phyloP scores from a whole-genome alignment of 2,888 invertebrate species.

The Pemphredon lugubris region DNA sequence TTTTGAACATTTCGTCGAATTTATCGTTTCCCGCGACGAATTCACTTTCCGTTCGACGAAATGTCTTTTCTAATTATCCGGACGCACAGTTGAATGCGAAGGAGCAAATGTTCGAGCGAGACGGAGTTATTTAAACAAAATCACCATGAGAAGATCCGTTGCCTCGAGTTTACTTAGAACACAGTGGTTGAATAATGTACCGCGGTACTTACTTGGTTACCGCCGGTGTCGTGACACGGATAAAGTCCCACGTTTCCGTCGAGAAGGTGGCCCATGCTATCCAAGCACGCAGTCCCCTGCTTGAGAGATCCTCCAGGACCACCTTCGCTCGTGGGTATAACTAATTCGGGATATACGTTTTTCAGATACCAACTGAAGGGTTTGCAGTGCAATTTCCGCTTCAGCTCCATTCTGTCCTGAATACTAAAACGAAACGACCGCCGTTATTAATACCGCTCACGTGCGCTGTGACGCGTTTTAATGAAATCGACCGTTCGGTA shows the following conservation, averaged over 20 bases:
- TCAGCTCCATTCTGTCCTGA: constrained; percentile 90
- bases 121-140: constrained; percentile 9
- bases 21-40: too few relatives aligned
- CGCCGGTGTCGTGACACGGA: constrained; percentile 97
- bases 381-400: constrained; percentile 92
- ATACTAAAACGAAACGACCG: constrained; percentile 76
- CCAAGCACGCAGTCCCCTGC: constrained; percentile 93
- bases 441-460: constrained; percentile 52
- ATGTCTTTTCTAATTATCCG: too few relatives aligned
- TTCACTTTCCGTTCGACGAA: too few relatives aligned
- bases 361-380: constrained; percentile 97
- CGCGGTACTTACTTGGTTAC: constrained; percentile 88
- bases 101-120: too few relatives aligned
- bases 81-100: too few relatives aligned
- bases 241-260: constrained; percentile 95
- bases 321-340: constrained; percentile 86
- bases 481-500: constrained; percentile 53
- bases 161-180: constrained; percentile 5
- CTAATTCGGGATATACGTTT: constrained; percentile 95
- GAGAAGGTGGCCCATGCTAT: constrained; percentile 95
- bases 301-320: constrained; percentile 88
- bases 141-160: background rate
- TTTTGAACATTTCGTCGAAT: too few relatives aligned
- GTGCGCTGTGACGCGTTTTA: constrained; percentile 48
- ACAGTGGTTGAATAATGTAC: constrained; percentile 26